phyloP scores from a whole-genome alignment of 2,888 invertebrate genomes.

The Neuroscelio doddi region DNA sequence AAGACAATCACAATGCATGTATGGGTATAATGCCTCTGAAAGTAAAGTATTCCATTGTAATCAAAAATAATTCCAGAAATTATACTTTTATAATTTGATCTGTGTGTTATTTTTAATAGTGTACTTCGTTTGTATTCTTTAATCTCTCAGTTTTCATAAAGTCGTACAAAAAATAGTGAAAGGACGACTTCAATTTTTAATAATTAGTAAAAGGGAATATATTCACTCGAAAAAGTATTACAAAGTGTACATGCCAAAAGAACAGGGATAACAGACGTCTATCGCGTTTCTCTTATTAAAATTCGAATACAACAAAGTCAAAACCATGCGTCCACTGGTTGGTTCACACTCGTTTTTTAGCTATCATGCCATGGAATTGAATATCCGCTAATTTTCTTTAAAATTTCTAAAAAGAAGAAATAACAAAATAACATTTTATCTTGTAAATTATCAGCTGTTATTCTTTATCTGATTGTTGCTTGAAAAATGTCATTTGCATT shows the following conservation, averaged over 20 bases:
- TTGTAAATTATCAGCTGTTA: too few relatives aligned
- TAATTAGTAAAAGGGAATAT: conserved; percentile 41
- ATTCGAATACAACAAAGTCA: conserved; percentile 53
- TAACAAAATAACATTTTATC: too few relatives aligned
- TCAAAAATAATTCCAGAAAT: too few relatives aligned
- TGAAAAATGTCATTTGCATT: background rate
- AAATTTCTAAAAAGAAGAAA: too few relatives aligned
- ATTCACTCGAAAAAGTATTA: conserved; percentile 51
- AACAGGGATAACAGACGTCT: conserved; percentile 47
- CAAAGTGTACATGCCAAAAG: conserved; percentile 58
- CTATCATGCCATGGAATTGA: conserved; percentile 53
- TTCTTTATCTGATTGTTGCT: too few relatives aligned
- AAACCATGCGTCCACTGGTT: conserved; percentile 64
- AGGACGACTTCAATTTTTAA: too few relatives aligned
- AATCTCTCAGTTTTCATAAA: too few relatives aligned
- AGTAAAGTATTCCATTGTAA: background rate
- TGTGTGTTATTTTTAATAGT: too few relatives aligned
- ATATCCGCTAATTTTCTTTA: conserved; percentile 47
- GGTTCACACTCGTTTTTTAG: conserved; percentile 55
- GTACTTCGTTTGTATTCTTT: too few relatives aligned
- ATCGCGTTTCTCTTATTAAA: conserved; percentile 50
- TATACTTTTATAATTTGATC: too few relatives aligned
- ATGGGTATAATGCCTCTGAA: conserved; percentile 12
- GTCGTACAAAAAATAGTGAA: too few relatives aligned
- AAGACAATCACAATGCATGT: conserved; percentile 33